A percentile compares a stretch with the other conserved stretches of the same genome.
phyloP scores from a whole-genome alignment of 2,113 vertebrate species.

The Cinclus mexicanus region DNA sequence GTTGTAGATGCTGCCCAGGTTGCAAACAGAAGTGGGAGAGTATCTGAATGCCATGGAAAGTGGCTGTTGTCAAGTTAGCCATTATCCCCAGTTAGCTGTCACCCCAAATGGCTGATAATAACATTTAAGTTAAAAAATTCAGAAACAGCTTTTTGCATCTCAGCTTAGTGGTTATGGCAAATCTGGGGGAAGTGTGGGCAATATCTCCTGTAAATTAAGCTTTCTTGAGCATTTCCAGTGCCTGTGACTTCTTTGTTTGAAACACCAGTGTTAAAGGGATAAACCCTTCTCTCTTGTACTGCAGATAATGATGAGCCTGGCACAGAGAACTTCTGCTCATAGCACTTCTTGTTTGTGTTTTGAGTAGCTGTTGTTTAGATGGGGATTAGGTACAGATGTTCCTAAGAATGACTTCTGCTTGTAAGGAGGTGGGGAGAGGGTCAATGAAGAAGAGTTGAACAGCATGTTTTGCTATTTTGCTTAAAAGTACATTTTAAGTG shows the following conservation, averaged over 20 bases:
- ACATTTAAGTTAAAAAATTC: background rate
- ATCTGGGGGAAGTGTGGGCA: background rate
- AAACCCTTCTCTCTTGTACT: background rate
- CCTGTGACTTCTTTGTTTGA: background rate
- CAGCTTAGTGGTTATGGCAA: background rate
- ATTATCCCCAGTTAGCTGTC: background rate
- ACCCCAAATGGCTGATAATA: background rate
- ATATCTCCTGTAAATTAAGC: background rate
- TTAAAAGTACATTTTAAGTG: background rate
- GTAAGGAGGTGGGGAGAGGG: background rate
- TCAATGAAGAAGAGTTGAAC: background rate
- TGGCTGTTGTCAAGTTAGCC: background rate
- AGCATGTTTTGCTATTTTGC: background rate
- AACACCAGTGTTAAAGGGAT: background rate
- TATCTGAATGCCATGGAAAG: background rate
- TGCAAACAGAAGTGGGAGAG: background rate
- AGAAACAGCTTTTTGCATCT: background rate
- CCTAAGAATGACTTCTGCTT: background rate
- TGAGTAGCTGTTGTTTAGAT: background rate
- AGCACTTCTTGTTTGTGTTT: background rate
- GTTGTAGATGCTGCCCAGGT: background rate
- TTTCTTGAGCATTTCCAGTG: background rate
- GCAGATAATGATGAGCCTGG: background rate
- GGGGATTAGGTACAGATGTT: background rate
- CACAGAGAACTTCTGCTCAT: background rate